A percentile compares a stretch with the other conserved stretches of the same genome.
These are phyloP conservation scores for Lochmaea crataegi DNA, from an alignment of 2,888 invertebrate genomes.

Conservation along the genomic window DNA sequence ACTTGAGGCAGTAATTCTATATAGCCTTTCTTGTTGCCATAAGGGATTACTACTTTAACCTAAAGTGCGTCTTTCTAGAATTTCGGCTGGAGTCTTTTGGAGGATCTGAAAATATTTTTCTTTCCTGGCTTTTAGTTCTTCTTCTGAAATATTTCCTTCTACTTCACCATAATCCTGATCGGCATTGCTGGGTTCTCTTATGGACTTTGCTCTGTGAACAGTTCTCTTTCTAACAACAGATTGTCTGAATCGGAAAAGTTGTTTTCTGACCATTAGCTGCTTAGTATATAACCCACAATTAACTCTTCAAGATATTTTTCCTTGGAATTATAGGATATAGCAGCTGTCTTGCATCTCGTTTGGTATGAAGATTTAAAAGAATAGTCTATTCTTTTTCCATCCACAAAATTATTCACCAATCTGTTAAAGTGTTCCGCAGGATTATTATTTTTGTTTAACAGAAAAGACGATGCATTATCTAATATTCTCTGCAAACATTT, in stretches of 20 bases:
- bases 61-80: neutral
- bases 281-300: neutral
- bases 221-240: neutral
- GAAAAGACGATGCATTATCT: neutral
- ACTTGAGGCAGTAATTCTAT: no score
- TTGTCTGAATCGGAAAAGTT: no score
- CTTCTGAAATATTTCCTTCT: neutral
- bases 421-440: conserved; percentile 53
- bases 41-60: neutral
- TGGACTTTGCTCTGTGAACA: neutral
- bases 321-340: neutral
- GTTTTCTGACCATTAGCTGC: no score
- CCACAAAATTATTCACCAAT: conserved; percentile 53
- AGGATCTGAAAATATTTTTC: conserved; percentile 4
- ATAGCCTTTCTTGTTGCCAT: neutral
- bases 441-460: conserved; percentile 47
- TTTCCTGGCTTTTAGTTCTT: neutral
- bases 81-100: no score
- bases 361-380: neutral
- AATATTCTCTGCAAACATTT: neutral
- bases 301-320: neutral
- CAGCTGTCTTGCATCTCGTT: neutral
- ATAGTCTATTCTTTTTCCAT: conserved; percentile 54
- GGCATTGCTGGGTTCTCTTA: no score
- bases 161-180: neutral